Evolutionary conservation across 1,140 invertebrate species (phyloP).

Genomic region (Drosophila chauvacae): DNA sequence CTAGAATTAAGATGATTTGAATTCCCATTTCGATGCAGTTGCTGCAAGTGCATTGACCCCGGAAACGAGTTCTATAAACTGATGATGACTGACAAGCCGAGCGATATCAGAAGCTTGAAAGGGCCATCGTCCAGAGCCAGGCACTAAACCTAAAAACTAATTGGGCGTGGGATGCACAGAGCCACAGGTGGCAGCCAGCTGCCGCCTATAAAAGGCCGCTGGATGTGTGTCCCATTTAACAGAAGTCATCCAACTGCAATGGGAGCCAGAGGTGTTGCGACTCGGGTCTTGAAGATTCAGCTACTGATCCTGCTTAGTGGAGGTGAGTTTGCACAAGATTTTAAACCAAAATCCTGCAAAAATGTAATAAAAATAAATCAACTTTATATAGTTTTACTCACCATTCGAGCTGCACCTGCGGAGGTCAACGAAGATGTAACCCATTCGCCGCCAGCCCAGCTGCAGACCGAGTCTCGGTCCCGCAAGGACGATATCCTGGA

Average conservation of each 20-base stretch:
- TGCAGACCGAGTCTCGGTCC: slow-evolving; percentile 42
- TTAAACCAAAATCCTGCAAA: too few species aligned
- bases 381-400: slow-evolving; percentile 7
- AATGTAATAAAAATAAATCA: too few species aligned
- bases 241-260: slow-evolving; percentile 66
- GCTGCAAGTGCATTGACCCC: slow-evolving; percentile 61
- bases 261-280: slow-evolving; percentile 36
- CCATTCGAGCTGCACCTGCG: slow-evolving; percentile 16
- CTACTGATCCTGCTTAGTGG: slow-evolving; percentile 47
- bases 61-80: slow-evolving; percentile 68
- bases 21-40: slow-evolving; percentile 19
- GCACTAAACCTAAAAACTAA: slow-evolving; percentile 57
- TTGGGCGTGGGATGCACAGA: slow-evolving; percentile 55
- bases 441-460: slow-evolving; percentile 20
- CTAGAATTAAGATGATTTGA: neutral
- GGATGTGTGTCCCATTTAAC: slow-evolving; percentile 31
- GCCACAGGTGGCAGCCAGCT: slow-evolving; percentile 30
- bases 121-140: slow-evolving; percentile 39
- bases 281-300: slow-evolving; percentile 9
- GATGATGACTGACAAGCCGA: slow-evolving; percentile 49
- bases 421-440: slow-evolving; percentile 28
- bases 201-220: slow-evolving; percentile 66
- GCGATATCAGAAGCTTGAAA: slow-evolving; percentile 46
- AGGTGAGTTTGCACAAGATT: slow-evolving; percentile 34
- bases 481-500: slow-evolving; percentile 48